phyloP scores from a whole-genome alignment of 2,888 invertebrate species.

The Myathropa florea region DNA sequence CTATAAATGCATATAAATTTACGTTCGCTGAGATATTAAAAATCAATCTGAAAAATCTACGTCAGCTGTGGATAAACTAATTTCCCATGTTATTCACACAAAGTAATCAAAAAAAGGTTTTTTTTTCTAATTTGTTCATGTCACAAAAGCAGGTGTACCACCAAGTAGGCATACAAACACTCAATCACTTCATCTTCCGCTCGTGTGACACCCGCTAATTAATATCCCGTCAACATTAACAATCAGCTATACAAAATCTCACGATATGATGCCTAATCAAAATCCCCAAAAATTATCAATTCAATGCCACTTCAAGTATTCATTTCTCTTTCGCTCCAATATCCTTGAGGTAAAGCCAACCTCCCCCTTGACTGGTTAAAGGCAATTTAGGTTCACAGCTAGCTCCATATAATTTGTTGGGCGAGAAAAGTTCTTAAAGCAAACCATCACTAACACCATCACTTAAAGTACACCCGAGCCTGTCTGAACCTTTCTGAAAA shows the following conservation, averaged over 20 bases:
- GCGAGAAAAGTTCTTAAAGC: constrained; percentile 4
- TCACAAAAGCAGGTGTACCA: background rate
- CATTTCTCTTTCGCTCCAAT: background rate
- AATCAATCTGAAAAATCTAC: too few relatives aligned
- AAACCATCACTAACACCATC: constrained; percentile 30
- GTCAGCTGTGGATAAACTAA: too few relatives aligned
- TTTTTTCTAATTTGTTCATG: background rate
- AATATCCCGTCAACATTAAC: background rate
- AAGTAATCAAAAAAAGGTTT: too few relatives aligned
- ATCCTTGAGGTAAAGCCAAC: background rate
- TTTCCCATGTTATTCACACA: too few relatives aligned
- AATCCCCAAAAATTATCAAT: constrained; percentile 7
- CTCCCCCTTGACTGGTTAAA: background rate
- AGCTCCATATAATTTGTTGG: background rate
- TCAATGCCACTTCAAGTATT: constrained; percentile 5
- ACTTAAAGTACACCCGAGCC: constrained; percentile 13
- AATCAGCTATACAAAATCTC: background rate
- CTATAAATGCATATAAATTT: too few relatives aligned
- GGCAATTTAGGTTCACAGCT: constrained; percentile 21
- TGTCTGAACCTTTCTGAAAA: background rate
- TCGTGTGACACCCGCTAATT: background rate
- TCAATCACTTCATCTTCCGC: background rate
- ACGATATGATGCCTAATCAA: background rate
- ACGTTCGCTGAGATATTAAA: too few relatives aligned
- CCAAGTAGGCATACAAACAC: background rate